Evolutionary conservation across 2,888 invertebrate species (phyloP).

Genomic region (Pheosia gnoma): DNA sequence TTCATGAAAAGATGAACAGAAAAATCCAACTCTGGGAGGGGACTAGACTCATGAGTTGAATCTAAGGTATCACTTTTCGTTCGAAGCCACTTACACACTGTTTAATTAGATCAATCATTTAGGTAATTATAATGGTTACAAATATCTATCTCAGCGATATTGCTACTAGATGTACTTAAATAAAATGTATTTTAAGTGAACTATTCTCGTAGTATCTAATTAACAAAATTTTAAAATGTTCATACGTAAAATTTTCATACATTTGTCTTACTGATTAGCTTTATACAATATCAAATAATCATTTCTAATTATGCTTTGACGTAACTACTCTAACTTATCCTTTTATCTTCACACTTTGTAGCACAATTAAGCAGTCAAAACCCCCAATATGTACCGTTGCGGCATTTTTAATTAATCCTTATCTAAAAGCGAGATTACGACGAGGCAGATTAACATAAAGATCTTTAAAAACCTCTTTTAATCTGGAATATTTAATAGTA

Average conservation of each 20-base stretch:
- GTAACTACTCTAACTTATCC: background rate
- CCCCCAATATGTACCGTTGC: conserved; percentile 19
- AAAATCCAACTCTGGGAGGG: too few relatives aligned
- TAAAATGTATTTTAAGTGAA: too few relatives aligned
- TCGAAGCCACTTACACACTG: too few relatives aligned
- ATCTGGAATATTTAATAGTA: conserved; percentile 41
- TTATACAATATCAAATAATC: background rate
- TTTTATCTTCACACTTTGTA: conserved; percentile 42
- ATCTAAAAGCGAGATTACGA: conserved; percentile 33
- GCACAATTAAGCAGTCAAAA: conserved; percentile 31
- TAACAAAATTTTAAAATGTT: background rate
- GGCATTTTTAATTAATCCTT: conserved; percentile 40
- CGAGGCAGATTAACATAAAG: conserved; percentile 13
- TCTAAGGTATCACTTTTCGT: too few relatives aligned
- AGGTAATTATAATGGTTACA: too few relatives aligned
- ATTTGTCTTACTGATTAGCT: conserved; percentile 6
- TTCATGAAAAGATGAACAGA: too few relatives aligned
- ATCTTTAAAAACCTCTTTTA: conserved; percentile 30
- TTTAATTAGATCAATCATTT: too few relatives aligned
- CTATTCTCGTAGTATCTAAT: too few relatives aligned
- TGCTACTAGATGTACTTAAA: too few relatives aligned
- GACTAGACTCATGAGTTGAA: too few relatives aligned
- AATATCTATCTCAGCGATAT: too few relatives aligned
- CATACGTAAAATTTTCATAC: background rate
- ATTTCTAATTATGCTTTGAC: background rate